Base-by-base conservation (phyloP, 1,140 invertebrate species). In the Venturia canescens region DNA sequence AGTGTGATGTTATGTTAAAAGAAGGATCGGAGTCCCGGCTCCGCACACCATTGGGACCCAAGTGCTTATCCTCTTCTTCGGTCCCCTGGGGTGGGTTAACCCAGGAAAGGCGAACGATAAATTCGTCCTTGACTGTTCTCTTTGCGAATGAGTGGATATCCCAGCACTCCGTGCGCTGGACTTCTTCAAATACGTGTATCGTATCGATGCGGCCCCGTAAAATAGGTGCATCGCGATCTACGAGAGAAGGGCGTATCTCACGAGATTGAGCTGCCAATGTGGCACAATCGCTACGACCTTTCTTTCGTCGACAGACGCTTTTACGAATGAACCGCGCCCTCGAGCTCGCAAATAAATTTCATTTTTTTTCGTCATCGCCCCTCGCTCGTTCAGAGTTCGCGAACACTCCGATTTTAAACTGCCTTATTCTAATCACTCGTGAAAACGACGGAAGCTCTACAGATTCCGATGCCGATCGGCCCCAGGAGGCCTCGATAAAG, bases 1-100 rank as follows among this genome's bases (percentile, higher is more conserved):
- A 83, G 71, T 80, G 82, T 83, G 80, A 83, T 83, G 79, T 83
- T 83, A 76, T 78, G 78, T 67, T 83, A 70, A 74, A 78, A 77
- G 81, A 76, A 82, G 53, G 15, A 27, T 48, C 50, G 60, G n/a
- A 72, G 16, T 48, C 21, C 29, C 57, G 69, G 1, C 27, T 63
- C 57, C n/a, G n/a, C n/a, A n/a, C 23, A n/a, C 67, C 66, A 29
- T 78, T 53, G 21, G 21, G 53, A 38, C 18, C 4, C 15, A 60
- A 53, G 50, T 53, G 50, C 50, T n/a, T 53, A 53, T 53, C 50
- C 15, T 53, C 18, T 60, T 27, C 53, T 15, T 23, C n/a, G 63
- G 48, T 23, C 31, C 72, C 53, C 29, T 23, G 23, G 63, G 67
- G 38, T 78, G 63, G 63, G 48, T 78, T 70, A 63, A 70, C 34